Conservation (phyloP, 2,888 invertebrate species). For the Cryptops parisi region DNA sequence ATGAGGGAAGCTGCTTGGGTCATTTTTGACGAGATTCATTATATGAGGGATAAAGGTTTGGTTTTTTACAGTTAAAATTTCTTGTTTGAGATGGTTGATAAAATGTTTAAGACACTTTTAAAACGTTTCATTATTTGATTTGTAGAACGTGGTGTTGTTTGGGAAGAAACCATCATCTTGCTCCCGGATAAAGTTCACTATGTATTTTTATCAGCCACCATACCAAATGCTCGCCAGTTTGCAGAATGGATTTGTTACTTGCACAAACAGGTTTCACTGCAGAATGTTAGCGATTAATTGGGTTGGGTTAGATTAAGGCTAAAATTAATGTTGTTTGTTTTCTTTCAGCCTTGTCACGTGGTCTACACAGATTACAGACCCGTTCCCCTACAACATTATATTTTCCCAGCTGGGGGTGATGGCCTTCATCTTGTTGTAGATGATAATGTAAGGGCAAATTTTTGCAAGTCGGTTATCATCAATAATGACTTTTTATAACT, state of each 20-base stretch:
- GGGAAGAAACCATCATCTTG: constrained; percentile 97
- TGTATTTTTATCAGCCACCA: constrained; percentile 97
- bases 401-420: constrained; percentile 92
- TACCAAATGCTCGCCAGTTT: constrained; percentile 91
- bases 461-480: background rate
- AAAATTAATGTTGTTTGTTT: no score
- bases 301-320: no score
- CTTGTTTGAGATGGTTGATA: constrained; percentile 11
- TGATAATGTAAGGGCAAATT: constrained; percentile 51
- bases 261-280: constrained; percentile 48
- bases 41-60: constrained; percentile 84
- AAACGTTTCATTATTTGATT: no score
- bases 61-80: background rate
- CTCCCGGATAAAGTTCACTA: constrained; percentile 95
- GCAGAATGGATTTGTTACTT: constrained; percentile 50
- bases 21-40: constrained; percentile 98
- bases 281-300: no score
- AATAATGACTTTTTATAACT: background rate
- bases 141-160: constrained; percentile 88
- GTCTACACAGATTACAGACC: constrained; percentile 98
- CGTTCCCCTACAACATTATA: constrained; percentile 94
- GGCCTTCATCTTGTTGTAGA: constrained; percentile 89
- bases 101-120: constrained; percentile 4
- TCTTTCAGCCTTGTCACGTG: constrained; percentile 82
- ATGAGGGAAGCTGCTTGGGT: constrained; percentile 99